Conservation (phyloP, 2,113 vertebrate species). For the Rhabdomys dilectus region DNA sequence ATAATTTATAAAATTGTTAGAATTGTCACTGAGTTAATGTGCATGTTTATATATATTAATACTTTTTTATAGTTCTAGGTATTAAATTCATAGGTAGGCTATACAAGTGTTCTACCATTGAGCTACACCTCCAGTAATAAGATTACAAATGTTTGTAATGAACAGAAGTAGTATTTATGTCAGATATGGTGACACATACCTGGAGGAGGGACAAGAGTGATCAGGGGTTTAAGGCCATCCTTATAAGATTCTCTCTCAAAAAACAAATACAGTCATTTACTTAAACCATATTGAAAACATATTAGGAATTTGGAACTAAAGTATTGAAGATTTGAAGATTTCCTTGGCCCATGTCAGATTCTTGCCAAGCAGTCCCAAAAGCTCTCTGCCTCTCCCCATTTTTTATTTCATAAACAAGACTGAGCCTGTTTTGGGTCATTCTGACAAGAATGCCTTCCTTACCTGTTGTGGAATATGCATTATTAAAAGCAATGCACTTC, state of each 20-base stretch:
- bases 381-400: too few relatives aligned
- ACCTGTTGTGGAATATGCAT: too few relatives aligned
- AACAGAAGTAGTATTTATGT: neutral
- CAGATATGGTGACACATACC: neutral
- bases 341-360: too few relatives aligned
- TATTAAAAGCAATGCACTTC: too few relatives aligned
- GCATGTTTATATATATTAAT: neutral
- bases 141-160: conserved; percentile 2
- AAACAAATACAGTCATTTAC: conserved; percentile 36
- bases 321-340: neutral
- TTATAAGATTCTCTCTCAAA: neutral
- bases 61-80: neutral
- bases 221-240: neutral
- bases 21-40: conserved; percentile 26
- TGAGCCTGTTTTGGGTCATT: too few relatives aligned
- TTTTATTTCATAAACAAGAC: too few relatives aligned
- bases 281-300: conserved; percentile 30
- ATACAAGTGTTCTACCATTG: neutral
- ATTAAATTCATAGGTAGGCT: neutral
- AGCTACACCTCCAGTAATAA: neutral
- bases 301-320: conserved; percentile 56
- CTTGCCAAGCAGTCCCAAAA: too few relatives aligned
- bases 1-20: conserved; percentile 20
- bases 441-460: too few relatives aligned
- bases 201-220: neutral